Conservation (phyloP, 2,888 invertebrate species). For the Acrobasis consociella region DNA sequence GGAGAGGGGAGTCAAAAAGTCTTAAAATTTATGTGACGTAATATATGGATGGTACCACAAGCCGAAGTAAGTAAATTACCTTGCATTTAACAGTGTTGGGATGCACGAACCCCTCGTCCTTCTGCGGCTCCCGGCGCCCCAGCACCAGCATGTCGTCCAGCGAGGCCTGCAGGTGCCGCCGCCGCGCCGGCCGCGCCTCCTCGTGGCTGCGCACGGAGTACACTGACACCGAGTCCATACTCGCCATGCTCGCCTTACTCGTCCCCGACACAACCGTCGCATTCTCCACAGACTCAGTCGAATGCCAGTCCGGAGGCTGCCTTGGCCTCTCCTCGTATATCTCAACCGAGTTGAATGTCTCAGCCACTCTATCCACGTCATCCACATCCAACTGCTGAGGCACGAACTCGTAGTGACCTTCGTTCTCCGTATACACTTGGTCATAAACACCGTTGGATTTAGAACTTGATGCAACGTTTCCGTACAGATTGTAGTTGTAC, state of each 20-base stretch:
- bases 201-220: conserved; percentile 84
- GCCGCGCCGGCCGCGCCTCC: conserved; percentile 58
- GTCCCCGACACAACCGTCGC: conserved; percentile 74
- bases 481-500: conserved; percentile 73
- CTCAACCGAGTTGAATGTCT: conserved; percentile 70
- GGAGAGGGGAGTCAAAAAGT: no score
- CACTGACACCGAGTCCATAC: conserved; percentile 82
- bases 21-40: no score
- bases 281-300: conserved; percentile 80
- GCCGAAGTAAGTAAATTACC: conserved; percentile 42
- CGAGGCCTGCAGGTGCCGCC: conserved; percentile 73
- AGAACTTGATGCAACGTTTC: conserved; percentile 62
- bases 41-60: no score
- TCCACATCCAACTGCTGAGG: conserved; percentile 58
- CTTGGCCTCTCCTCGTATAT: conserved; percentile 67
- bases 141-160: conserved; percentile 84
- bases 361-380: conserved; percentile 60
- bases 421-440: conserved; percentile 71
- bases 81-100: conserved; percentile 70
- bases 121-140: conserved; percentile 54
- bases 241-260: conserved; percentile 64
- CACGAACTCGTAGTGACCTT: conserved; percentile 69
- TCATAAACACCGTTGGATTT: conserved; percentile 70
- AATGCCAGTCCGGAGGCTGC: conserved; percentile 57
- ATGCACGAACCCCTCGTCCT: conserved; percentile 73